Base-by-base conservation (phyloP, 2,113 vertebrate genomes). In the Coptodon bakossiorum region DNA sequence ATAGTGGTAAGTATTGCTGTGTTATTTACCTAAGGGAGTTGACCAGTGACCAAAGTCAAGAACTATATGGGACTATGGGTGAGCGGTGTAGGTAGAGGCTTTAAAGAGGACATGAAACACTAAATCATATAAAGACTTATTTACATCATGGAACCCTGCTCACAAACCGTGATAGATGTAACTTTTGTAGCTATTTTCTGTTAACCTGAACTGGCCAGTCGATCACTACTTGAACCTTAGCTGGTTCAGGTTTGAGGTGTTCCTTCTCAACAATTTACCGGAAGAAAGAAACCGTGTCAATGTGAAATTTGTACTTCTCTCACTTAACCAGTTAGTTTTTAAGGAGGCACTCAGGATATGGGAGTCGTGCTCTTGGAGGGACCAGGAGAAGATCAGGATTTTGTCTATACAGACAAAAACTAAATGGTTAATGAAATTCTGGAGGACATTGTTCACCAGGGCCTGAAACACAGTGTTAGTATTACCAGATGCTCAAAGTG, bases 181-280 rank as follows among this genome's bases (percentile, higher is more conserved):
- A 29, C 1, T 27, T 31, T 61, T 61, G 27, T 6, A 54, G 53
- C 17, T 17, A 0, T 31, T 61, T 1, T 61, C 57, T 31, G 57
- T 61, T 61, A 17, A 31, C 8, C 0, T 1, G 8, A 31, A 17
- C 27, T 31, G 29, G 29, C 0, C 57, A 61, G 14, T 59, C 2
- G 1, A 59, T 29, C 24, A 16, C 27, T 29, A 29, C 27, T 61
- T 61, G 7, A 0, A 61, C 3, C 57, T 17, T 61, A 31, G 57
- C 57, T 61, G 27, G 27, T 7, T 57, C 56, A 14, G 24, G 24
- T 57, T 57, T 57, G 54, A 3, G 22, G 2, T 27, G 56, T 29
- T 29, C 24, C 24, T 29, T 57, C 56, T 57, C 56, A 57, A 57
- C 56, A 27, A 29, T 14, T 22, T 57, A 4, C 22, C 2, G 1